A percentile compares a stretch with the other conserved stretches of the same genome.
phyloP scores from a whole-genome alignment of 2,797 vertebrate genomes.

The Lateolabrax maculatus region DNA sequence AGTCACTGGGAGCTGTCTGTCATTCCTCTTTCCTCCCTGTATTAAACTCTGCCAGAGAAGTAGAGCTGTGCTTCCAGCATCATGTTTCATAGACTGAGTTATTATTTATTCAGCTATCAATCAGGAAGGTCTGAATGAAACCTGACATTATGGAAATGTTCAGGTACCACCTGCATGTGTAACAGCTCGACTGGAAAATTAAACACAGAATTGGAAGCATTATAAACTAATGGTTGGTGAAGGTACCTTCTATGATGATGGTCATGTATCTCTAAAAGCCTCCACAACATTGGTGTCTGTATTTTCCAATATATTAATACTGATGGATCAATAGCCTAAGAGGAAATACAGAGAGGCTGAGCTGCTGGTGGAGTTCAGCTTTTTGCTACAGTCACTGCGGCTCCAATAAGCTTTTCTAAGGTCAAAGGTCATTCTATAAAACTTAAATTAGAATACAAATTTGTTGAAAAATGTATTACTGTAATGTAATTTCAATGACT shows the following conservation, averaged over 20 bases:
- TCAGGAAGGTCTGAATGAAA: conserved; percentile 20
- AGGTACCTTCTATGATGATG: background rate
- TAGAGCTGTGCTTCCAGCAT: too few species aligned
- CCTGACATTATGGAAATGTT: conserved; percentile 29
- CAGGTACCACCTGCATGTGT: conserved; percentile 1
- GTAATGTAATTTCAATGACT: too few species aligned
- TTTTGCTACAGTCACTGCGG: conserved; percentile 1
- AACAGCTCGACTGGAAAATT: conserved; percentile 30
- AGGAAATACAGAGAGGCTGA: background rate
- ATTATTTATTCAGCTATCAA: conserved; percentile 27
- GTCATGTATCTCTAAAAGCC: background rate
- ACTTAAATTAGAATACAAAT: too few species aligned
- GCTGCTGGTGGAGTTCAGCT: conserved; percentile 1
- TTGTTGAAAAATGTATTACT: too few species aligned
- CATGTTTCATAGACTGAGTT: background rate
- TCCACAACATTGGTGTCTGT: background rate
- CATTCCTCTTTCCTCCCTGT: conserved; percentile 14
- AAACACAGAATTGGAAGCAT: background rate
- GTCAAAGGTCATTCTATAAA: conserved; percentile 8
- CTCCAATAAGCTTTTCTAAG: too few species aligned
- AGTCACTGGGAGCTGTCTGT: conserved; percentile 18
- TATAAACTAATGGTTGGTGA: conserved; percentile 4
- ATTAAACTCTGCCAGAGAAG: too few species aligned
- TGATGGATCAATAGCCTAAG: background rate
- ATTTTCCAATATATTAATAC: background rate